Base-by-base conservation (phyloP, 2,797 vertebrate genomes). In the Dipus sagitta region DNA sequence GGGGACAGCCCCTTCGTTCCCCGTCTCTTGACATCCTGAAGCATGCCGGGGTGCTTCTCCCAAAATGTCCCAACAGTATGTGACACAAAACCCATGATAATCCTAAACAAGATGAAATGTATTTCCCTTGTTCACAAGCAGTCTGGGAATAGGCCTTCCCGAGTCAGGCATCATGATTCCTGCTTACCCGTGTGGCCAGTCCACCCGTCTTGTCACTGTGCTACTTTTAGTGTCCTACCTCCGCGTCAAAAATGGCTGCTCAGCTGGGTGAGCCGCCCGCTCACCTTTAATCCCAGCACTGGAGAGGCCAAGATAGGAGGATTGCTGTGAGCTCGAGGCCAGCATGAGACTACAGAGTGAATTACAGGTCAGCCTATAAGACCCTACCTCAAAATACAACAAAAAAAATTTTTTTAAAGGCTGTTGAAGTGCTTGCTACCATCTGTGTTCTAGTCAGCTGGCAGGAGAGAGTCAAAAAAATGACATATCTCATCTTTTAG, bases 401-500 rank as follows among this genome's bases (percentile, higher is more conserved):
- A 47, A 47, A 47, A 47, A 47, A 47, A 3, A 6, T 47, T 47
- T 47, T 47, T 47, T 47, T 6, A 47, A 47, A 47, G 42, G 42
- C 42, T 47, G 42, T 47, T 47, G 42, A 47, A 7, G 83, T 12
- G 68, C 92, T 77, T 81, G 82, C 71, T 65, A 30, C 91, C n/a
- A 30, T 26, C 79, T 92, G n/a, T 82, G 42, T 91, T 83, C 70
- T 32, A 92, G 32, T 67, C 71, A 72, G 24, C 58, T 71, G 71
- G 24, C 42, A n/a, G 58, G 62, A 89, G 42, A 67, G 70, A 68
- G 20, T 74, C 72, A n/a, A 13, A 86, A 88, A 62, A 68, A 75
- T 12, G 23, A 2, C 34, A 1, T 28, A 18, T 76, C 62, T 72
- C 68, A 28, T 54, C 42, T 18, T 91, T 62, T 42, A 93, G 20